Evolutionary conservation across 2,888 invertebrate genomes (phyloP).

Genomic region (Pollenia angustigena): DNA sequence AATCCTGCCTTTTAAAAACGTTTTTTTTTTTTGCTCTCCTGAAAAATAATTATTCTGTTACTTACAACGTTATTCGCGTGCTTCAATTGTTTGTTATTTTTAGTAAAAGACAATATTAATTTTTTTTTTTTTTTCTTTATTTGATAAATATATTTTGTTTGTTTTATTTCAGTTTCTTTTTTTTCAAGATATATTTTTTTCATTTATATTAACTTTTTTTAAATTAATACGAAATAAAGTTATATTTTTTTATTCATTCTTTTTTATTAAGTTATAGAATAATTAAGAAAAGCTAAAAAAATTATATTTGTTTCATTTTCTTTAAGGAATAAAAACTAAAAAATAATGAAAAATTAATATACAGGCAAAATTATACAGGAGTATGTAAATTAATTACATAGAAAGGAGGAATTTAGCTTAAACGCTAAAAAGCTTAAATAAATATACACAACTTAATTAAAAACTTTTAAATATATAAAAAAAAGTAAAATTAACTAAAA

Average conservation of each 20-base stretch:
- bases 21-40: too few species aligned
- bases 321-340: conserved; percentile 54
- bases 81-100: too few species aligned
- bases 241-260: conserved; percentile 6
- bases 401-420: conserved; percentile 44
- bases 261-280: conserved; percentile 62
- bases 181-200: conserved; percentile 45
- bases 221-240: conserved; percentile 60
- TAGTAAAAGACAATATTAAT: background rate
- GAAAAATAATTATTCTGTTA: too few species aligned
- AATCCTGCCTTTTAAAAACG: too few species aligned
- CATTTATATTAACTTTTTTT: conserved; percentile 43
- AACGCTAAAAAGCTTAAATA: conserved; percentile 42
- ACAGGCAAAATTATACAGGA: conserved; percentile 38
- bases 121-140: background rate
- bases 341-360: conserved; percentile 51
- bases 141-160: conserved; percentile 64
- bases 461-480: conserved; percentile 21
- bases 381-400: conserved; percentile 48
- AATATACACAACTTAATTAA: conserved; percentile 58
- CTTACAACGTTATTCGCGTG: too few species aligned
- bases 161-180: conserved; percentile 59
- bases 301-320: conserved; percentile 34
- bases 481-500: conserved; percentile 58
- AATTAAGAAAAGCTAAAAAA: conserved; percentile 63